Base-by-base conservation (phyloP, 2,888 invertebrate genomes). In the Cephus nigrinus region DNA sequence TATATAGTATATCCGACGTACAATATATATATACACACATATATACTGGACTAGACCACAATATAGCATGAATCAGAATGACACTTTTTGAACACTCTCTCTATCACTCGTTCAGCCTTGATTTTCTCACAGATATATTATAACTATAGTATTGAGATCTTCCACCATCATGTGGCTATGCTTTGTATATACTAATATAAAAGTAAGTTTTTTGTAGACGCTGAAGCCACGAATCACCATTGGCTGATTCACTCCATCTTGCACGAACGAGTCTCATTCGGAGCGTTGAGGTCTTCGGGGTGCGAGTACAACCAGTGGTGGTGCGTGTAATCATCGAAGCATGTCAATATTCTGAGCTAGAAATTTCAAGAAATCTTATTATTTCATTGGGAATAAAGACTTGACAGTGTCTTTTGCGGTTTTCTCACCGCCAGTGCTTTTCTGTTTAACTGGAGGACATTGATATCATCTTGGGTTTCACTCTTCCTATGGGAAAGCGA, bases 381-480 rank as follows among this genome's bases (percentile, higher is more conserved):
- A 55, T 23, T 55, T 9, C 9, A 55, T 55, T 9, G 9, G 2
- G 23, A 55, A 23, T 55, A 55, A 55, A 55, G 23, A 55, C 23
- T 23, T 55, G 1, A 55, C 55, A 55, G 55, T 55, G 55, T 55
- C 55, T 55, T 55, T 55, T 55, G 55, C 23, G 55, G 55, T 55
- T 55, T 23, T 23, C 23, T 55, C 9, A 55, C 55, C 55, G 15
- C 55, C 23, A 55, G 55, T 23, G 23, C 55, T 55, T 55, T 55
- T 23, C 55, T 55, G 55, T 55, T 55, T 55, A 74, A 74, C 71
- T 32, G 31, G 34, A 31, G 73, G 32, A 75, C 32, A 75, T 11
- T 69, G 75, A 35, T 69, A 35, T 55, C 55, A 55, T 55, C 55
- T 55, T 23, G 23, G n/a, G 72, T 74, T 79, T 75, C 31, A 40